Evolutionary conservation across 35 echinoderm and acorn worm genomes (phyloP), one percentile per base, ranked within the genome.

Genomic region (Amphiura filiformis): DNA sequence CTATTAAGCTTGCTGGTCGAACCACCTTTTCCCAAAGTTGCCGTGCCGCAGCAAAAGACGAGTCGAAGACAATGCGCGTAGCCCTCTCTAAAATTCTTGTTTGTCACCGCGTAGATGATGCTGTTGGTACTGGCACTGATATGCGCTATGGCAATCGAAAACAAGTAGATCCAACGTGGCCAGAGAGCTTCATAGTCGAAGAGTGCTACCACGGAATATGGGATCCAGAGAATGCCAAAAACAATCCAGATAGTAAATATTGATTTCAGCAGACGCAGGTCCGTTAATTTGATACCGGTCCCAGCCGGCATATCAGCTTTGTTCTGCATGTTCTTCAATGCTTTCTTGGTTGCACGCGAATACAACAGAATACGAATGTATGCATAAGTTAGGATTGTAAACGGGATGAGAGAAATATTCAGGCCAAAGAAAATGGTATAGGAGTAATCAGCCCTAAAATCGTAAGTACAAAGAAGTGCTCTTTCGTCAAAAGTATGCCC

Each of bases 371-470:
- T 93, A 18, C 61, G 77, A 22, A 82, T 47, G 80, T 97, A 97
- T 31, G 90, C 81, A 56, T 39, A 97, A 11, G 80, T 42, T 22
- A 89, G 77, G 35, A 92, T 80, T 17, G 80, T 36, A 32, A 93
- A 84, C 23, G 94, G 94, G n/a, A 90, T n/a, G n/a, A 23, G 1
- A 61, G 57, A 37, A 97, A 97, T 0, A 79, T 84, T 13, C 76
- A 31, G 77, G 89, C 61, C 65, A 38, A 97, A 89, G 84, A 90
- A 97, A 28, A 97, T 65, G 1, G 92, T 87, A 70, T 97, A 97
- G 31, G 87, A 81, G 32, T 93, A 97, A 22, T 82, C 80, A 39
- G 81, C 42, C 76, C 76, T 89, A 84, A 90, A 90, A 81, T 93
- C 91, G 75, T 90, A 93, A 1, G 91, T 93, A 64, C 94, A 97